Base-by-base conservation (phyloP, 1,140 invertebrate species). In the Acyrthosiphon pisum region DNA sequence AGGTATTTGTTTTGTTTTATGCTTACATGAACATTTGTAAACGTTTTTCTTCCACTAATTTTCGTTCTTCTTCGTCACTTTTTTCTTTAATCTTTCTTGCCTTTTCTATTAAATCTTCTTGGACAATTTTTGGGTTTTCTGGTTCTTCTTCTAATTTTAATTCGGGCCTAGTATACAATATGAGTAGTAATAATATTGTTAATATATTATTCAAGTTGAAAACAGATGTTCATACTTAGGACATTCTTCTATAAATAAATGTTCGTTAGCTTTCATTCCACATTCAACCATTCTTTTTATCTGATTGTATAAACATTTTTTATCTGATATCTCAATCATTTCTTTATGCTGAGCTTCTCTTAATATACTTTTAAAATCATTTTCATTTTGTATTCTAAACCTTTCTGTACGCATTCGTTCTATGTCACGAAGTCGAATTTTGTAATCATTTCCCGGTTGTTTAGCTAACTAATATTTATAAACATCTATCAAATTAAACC, bases 181-280 rank as follows among this genome's bases (percentile, higher is more conserved):
- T n/a, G 26, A 53, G 3, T 53, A 23, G 20, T 89, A 41, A 56
- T 37, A 41, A 41, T n/a, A n/a, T 53, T 56, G 48, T 89, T 50
- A 48, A 35, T 18, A 7, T 22, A n/a, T n/a, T 76, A 30, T 30
- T 44, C 11, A 46, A 30, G 84, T 46, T 60, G 11, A 30, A 83
- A 91, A 91, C 41, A 56, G 3, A 44, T 81, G 23, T 84, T 44
- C 68, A 26, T n/a, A 93, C 91, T 83, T 84, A 37, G 60, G 68
- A 53, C 37, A 9, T 53, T 83, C 35, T 86, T 93, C 91, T 41
- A 41, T 18, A 53, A 93, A 93, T 44, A 93, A 84, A 86, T 93
- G 81, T 86, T 93, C 91, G 14, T 93, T 86, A 3, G 81, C 81
- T 30, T 93, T 93, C 91, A 93, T 93, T 93, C 35, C 91, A 56